These are phyloP conservation scores for Tapera naevia DNA, from an alignment of 2,797 vertebrate genomes.

Conservation along the genomic window DNA sequence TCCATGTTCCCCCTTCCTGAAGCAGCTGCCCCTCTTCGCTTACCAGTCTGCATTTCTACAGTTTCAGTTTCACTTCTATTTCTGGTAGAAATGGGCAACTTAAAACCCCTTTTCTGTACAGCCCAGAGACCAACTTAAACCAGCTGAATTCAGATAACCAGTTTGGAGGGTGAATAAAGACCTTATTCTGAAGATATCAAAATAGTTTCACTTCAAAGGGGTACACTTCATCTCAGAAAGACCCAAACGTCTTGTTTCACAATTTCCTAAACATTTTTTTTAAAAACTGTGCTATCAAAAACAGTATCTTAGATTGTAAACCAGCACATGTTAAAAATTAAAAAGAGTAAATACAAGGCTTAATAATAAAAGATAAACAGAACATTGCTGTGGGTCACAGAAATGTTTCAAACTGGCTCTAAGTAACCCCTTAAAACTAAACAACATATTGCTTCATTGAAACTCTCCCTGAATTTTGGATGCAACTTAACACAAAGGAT, in stretches of 20 bases:
- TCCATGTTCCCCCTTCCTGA: background rate
- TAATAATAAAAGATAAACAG: slow-evolving; percentile 22
- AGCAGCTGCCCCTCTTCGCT: background rate
- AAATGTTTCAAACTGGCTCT: background rate
- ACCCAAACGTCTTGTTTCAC: slow-evolving; percentile 23
- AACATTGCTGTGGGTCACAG: slow-evolving; percentile 15
- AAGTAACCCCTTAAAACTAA: background rate
- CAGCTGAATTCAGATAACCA: background rate
- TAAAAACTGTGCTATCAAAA: background rate
- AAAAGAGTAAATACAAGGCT: background rate
- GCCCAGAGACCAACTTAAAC: background rate
- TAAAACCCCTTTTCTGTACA: background rate
- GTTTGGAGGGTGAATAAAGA: background rate
- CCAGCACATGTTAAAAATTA: slow-evolving; percentile 26
- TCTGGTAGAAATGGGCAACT: background rate
- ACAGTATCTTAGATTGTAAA: slow-evolving; percentile 1
- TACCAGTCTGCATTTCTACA: background rate
- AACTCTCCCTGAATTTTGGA: background rate
- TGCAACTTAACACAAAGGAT: background rate
- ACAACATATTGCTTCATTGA: background rate
- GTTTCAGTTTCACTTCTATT: background rate
- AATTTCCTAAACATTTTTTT: background rate
- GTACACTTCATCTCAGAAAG: background rate
- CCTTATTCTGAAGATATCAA: background rate
- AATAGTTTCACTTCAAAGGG: slow-evolving; percentile 45